These are phyloP conservation scores for Desmophyllum pertusum DNA, from an alignment of 92 coral and sea anemone genomes.

Conservation along the genomic window DNA sequence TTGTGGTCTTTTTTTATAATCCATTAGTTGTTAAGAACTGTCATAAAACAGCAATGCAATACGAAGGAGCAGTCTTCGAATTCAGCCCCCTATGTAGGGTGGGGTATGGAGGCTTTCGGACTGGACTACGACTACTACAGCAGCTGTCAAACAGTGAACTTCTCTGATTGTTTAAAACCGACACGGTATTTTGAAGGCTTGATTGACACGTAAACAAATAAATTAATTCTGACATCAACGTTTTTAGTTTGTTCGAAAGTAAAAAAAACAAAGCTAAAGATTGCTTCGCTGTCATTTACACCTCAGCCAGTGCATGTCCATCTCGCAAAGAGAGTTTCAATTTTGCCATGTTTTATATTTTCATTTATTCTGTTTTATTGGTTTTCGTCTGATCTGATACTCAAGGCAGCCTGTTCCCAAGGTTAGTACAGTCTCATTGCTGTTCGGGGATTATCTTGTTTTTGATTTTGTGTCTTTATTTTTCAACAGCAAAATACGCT, in stretches of 20 bases:
- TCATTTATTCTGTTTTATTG: neutral
- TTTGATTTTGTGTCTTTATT: neutral
- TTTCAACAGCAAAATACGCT: neutral
- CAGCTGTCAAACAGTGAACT: neutral
- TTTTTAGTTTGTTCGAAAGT: neutral
- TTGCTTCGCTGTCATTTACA: too few species aligned
- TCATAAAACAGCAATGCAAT: too few species aligned
- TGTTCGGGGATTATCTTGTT: neutral
- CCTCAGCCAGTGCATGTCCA: too few species aligned
- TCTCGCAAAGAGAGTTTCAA: neutral
- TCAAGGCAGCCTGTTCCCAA: neutral
- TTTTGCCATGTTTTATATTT: neutral
- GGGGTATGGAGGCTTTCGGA: too few species aligned
- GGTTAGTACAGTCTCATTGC: neutral
- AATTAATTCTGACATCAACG: too few species aligned
- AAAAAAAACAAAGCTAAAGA: too few species aligned
- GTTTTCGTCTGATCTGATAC: neutral
- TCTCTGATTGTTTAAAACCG: neutral
- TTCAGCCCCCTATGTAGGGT: too few species aligned
- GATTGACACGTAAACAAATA: too few species aligned
- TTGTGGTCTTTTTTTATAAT: too few species aligned
- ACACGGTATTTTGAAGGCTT: neutral
- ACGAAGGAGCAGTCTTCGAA: too few species aligned
- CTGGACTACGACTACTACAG: too few species aligned
- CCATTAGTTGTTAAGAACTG: too few species aligned